These are phyloP conservation scores for Sturmia bella DNA, from an alignment of 2,888 invertebrate genomes.

Conservation along the genomic window DNA sequence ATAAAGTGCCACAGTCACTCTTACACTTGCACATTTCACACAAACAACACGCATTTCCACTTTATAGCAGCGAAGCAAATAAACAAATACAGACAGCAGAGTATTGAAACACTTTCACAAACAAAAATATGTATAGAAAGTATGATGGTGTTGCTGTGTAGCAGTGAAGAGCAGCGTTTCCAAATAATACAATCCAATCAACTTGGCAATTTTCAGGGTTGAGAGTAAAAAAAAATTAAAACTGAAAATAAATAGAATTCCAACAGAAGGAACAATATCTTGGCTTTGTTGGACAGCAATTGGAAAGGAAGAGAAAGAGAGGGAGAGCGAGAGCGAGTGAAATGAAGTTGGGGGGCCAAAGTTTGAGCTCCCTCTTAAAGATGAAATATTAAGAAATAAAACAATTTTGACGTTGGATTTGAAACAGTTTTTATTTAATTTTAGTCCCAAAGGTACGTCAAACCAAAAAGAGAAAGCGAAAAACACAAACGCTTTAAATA, in stretches of 20 bases:
- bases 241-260: slow-evolving; percentile 26
- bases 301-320: neutral
- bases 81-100: slow-evolving; percentile 6
- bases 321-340: slow-evolving; percentile 7
- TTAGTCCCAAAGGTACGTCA: slow-evolving; percentile 44
- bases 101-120: slow-evolving; percentile 20
- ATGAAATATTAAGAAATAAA: slow-evolving; percentile 79
- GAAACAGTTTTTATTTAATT: slow-evolving; percentile 71
- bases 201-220: slow-evolving; percentile 50
- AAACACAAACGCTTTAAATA: slow-evolving; percentile 15
- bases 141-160: neutral
- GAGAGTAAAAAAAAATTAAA: slow-evolving; percentile 21
- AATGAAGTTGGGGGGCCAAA: slow-evolving; percentile 23
- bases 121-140: slow-evolving; percentile 20
- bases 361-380: slow-evolving; percentile 53
- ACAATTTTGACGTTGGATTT: slow-evolving; percentile 81
- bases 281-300: slow-evolving; percentile 26
- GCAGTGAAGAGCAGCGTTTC: neutral
- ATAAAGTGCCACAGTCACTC: slow-evolving; percentile 73
- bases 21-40: slow-evolving; percentile 11
- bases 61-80: slow-evolving; percentile 38
- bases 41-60: slow-evolving; percentile 11
- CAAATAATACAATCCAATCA: slow-evolving; percentile 62
- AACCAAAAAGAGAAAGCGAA: neutral
- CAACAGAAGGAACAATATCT: slow-evolving; percentile 26